These are phyloP conservation scores for Rhinogobio ventralis DNA, from an alignment of 2,797 vertebrate species.

Conservation along the genomic window DNA sequence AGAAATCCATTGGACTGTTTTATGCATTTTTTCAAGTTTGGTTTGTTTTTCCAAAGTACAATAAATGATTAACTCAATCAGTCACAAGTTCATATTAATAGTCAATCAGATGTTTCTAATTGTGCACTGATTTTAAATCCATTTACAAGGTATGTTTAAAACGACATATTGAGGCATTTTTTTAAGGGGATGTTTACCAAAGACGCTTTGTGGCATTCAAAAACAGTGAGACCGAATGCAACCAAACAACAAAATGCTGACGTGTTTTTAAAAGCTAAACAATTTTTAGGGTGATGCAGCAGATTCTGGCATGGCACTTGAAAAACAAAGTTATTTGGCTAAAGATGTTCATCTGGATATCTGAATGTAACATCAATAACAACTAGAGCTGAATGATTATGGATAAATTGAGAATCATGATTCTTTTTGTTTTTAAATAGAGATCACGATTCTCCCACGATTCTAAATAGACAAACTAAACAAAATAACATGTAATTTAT, in stretches of 20 bases:
- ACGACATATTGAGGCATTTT: background rate
- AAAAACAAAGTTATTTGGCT: background rate
- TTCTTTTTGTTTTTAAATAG: background rate
- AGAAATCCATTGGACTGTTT: no score
- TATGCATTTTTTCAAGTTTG: background rate
- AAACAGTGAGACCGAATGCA: background rate
- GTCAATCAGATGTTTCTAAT: background rate
- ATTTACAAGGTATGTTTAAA: background rate
- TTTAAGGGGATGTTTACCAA: background rate
- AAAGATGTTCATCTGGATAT: background rate
- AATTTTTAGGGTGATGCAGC: background rate
- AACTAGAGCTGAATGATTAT: background rate
- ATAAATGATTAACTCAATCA: conserved; percentile 13
- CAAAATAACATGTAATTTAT: background rate
- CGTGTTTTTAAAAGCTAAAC: background rate
- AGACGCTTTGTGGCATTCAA: background rate
- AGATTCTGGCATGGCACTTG: background rate
- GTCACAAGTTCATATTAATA: background rate
- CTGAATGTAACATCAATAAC: background rate
- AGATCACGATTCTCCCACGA: background rate
- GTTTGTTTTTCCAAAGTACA: background rate
- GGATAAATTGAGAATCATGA: background rate
- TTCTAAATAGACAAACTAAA: no score
- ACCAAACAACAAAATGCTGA: background rate
- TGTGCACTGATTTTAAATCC: background rate